phyloP scores from a whole-genome alignment of 2,888 invertebrate genomes.

The Yponomeuta sedellus region DNA sequence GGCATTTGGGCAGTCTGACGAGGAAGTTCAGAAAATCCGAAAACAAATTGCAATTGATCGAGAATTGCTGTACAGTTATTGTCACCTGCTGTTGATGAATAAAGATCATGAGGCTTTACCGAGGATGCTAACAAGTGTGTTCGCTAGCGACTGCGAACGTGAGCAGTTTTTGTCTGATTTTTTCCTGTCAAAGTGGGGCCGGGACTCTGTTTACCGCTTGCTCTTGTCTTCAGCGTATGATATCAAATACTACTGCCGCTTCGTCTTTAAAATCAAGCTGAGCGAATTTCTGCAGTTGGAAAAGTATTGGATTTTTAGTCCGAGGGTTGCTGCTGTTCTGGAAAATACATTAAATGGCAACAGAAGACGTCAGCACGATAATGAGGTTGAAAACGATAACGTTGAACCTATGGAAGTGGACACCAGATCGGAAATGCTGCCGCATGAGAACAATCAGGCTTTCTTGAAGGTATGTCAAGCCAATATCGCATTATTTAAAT shows the following conservation, averaged over 20 bases:
- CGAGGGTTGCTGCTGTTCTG: neutral
- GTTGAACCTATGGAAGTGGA: neutral
- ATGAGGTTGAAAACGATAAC: neutral
- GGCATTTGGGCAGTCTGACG: neutral
- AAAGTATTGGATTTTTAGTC: neutral
- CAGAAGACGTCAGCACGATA: neutral
- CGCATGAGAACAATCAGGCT: neutral
- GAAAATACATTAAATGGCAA: neutral
- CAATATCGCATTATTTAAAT: neutral
- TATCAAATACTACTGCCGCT: neutral
- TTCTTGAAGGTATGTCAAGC: neutral
- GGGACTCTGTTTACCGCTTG: neutral
- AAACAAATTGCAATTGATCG: neutral
- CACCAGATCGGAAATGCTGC: neutral
- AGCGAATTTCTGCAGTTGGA: neutral
- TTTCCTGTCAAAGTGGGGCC: neutral
- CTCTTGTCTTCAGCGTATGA: neutral
- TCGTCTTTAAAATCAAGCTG: neutral
- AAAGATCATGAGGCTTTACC: slow-evolving; percentile 2
- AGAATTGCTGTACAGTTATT: neutral
- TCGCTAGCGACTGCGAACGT: neutral
- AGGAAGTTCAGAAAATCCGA: neutral
- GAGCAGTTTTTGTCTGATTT: neutral
- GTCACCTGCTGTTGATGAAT: neutral
- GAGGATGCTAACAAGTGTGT: neutral